Percentiles rank a stretch among this genome's conserved stretches.
Evolutionary conservation across 2,113 vertebrate species (phyloP).

Genomic region (Suricata suricatta): DNA sequence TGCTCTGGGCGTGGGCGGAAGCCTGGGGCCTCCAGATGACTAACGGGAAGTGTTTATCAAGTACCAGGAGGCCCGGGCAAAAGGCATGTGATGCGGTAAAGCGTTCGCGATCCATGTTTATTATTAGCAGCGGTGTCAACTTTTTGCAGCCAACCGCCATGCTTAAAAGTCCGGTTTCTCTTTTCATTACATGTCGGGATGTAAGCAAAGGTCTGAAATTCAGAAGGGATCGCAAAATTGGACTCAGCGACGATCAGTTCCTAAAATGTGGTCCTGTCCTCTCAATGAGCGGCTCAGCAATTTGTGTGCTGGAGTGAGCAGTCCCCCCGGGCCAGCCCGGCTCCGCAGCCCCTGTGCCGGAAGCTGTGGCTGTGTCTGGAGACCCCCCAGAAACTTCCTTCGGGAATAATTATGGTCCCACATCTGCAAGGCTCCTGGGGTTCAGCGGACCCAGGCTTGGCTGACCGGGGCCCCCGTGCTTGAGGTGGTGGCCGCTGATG

Average conservation of each 20-base stretch:
- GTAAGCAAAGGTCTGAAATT: not conserved
- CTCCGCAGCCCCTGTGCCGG: not conserved
- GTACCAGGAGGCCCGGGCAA: not conserved
- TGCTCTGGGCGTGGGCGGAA: not conserved
- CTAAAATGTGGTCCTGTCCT: not conserved
- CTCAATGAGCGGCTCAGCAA: rapidly evolving
- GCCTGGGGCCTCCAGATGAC: not conserved
- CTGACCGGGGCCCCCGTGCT: not conserved
- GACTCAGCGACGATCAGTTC: not conserved
- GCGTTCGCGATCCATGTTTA: not conserved
- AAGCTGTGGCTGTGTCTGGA: not conserved
- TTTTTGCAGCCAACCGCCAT: not conserved
- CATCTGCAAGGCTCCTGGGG: not conserved
- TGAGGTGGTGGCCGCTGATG: no score
- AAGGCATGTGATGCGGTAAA: not conserved
- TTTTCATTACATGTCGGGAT: not conserved
- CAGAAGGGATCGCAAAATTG: not conserved
- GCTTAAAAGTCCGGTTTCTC: not conserved
- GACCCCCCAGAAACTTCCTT: not conserved
- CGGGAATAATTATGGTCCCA: rapidly evolving
- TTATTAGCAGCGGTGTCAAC: not conserved
- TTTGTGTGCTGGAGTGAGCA: not conserved
- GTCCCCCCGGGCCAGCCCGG: not conserved
- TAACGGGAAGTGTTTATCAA: not conserved
- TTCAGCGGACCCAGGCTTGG: not conserved